phyloP scores from a whole-genome alignment of 2,888 invertebrate genomes.

The Nemotelus nigrinus region DNA sequence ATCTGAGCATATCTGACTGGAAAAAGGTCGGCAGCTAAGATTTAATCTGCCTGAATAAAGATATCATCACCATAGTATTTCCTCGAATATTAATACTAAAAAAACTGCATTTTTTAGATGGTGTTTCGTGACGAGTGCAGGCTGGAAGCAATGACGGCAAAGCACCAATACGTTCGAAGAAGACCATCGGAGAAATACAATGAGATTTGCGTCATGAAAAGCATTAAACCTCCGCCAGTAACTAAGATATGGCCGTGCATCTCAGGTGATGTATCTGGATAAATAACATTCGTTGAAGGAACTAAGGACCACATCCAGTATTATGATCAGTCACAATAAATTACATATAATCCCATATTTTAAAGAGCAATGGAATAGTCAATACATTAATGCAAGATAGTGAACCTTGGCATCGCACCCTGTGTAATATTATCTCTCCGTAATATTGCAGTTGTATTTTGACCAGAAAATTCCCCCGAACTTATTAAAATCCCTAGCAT shows the following conservation, averaged over 20 bases:
- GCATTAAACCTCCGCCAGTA: neutral
- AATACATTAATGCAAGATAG: neutral
- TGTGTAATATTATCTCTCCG: neutral
- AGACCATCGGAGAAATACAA: slow-evolving; percentile 6
- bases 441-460: neutral
- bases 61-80: too few relatives aligned
- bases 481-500: neutral
- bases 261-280: slow-evolving; percentile 5
- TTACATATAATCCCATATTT: neutral
- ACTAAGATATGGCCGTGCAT: slow-evolving; percentile 7
- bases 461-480: neutral
- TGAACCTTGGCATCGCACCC: neutral
- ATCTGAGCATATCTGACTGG: too few relatives aligned
- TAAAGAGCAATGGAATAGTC: neutral
- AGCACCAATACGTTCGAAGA: neutral
- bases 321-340: neutral
- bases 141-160: too few relatives aligned
- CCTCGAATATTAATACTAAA: too few relatives aligned
- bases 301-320: neutral
- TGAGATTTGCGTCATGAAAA: neutral
- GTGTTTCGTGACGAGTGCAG: too few relatives aligned
- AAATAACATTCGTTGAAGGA: neutral
- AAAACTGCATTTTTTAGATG: too few relatives aligned
- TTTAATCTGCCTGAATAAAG: neutral
- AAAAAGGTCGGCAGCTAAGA: too few relatives aligned